phyloP scores from a whole-genome alignment of 2,888 invertebrate genomes.

The Cataglyphis albicans region DNA sequence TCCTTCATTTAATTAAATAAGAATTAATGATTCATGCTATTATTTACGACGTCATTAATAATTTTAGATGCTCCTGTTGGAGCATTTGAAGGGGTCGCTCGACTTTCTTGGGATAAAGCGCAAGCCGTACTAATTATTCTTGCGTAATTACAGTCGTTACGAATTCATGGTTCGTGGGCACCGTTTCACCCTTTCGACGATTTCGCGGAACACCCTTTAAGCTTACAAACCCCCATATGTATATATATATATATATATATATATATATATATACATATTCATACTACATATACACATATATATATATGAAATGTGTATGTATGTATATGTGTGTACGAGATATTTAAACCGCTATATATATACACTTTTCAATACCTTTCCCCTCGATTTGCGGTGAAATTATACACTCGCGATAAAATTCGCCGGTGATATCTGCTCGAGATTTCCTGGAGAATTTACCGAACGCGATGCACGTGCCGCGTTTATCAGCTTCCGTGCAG shows the following conservation, averaged over 20 bases:
- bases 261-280: no score
- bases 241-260: no score
- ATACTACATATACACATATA: no score
- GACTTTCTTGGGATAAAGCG: conserved; percentile 18
- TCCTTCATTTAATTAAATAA: conserved; percentile 40
- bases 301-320: no score
- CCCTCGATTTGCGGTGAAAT: not conserved
- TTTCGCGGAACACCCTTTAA: conserved; percentile 7
- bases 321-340: not conserved
- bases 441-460: conserved; percentile 54
- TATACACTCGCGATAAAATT: conserved; percentile 30
- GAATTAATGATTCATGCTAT: conserved; percentile 33
- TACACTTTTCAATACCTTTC: not conserved
- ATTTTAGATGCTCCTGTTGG: conserved; percentile 4
- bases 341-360: conserved; percentile 19
- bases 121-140: conserved; percentile 40
- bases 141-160: conserved; percentile 37
- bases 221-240: not conserved
- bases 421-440: conserved; percentile 17
- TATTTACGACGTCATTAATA: conserved; percentile 46
- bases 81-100: conserved; percentile 18
- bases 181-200: conserved; percentile 32
- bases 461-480: conserved; percentile 33
- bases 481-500: conserved; percentile 60
- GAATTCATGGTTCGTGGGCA: conserved; percentile 32